Conservation (phyloP, 1,140 invertebrate species). For the Stratiolaelaps scimitus region DNA sequence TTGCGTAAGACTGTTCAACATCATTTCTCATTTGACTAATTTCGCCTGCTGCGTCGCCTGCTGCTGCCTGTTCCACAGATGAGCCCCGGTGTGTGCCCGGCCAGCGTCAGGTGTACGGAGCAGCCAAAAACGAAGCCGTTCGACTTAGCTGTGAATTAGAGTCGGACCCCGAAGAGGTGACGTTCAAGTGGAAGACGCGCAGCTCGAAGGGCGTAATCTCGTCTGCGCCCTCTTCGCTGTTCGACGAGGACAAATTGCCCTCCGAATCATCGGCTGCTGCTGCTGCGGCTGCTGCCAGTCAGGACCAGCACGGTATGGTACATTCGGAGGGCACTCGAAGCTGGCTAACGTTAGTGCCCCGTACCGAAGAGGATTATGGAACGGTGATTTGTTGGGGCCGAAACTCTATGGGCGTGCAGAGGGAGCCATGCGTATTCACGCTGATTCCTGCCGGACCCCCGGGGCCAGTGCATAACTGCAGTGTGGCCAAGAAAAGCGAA, state of each 20-base stretch:
- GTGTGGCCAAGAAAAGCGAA: conserved; percentile 36
- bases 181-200: conserved; percentile 66
- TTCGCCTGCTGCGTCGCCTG: neutral
- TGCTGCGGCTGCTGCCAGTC: neutral
- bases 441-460: conserved; percentile 37
- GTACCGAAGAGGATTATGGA: conserved; percentile 35
- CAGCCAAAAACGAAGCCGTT: conserved; percentile 73
- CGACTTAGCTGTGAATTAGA: conserved; percentile 75
- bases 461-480: conserved; percentile 36
- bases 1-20: neutral
- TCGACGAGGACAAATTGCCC: neutral
- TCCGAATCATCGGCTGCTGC: neutral
- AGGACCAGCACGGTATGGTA: neutral
- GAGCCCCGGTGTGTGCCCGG: conserved; percentile 67
- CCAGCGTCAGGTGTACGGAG: conserved; percentile 68
- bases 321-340: conserved; percentile 11
- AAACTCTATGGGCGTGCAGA: conserved; percentile 36
- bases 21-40: neutral
- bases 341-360: conserved; percentile 29
- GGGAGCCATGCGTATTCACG: conserved; percentile 37
- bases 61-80: conserved; percentile 48
- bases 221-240: neutral
- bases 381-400: conserved; percentile 37
- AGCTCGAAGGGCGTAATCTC: conserved; percentile 57
- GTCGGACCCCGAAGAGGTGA: conserved; percentile 62